Base-by-base conservation (phyloP, 2,113 vertebrate species). In the Pseudopipra pipra region DNA sequence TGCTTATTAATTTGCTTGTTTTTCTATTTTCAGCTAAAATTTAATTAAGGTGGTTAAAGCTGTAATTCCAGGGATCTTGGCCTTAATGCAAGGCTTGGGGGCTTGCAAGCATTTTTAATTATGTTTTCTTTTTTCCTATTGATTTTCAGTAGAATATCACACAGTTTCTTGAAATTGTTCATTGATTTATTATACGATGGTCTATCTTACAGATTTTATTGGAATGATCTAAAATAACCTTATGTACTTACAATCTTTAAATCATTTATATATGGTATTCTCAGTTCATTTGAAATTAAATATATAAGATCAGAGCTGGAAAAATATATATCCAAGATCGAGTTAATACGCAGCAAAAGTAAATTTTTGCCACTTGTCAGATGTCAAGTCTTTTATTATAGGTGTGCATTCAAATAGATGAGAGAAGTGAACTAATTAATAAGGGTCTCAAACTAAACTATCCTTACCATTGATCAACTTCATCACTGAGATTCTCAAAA, bases 381-480 rank as follows among this genome's bases (percentile, higher is more conserved):
- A 65, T 3, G 1, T 35, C n/a, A 61, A 63, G 20, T 80, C 11
- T 73, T 84, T 91, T 65, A 12, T 51, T 68, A 41, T 7, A 65
- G 11, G 3, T 77, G 8, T 2, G 25, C 12, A 43, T 46, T 71
- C 52, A 66, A 56, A 56, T 20, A 72, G 21, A 58, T 56, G 56
- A 37, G 25, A 61, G 14, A 77, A 85, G 4, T 56, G 13, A 68
- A 58, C 11, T 46, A 47, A 81, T 33, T 88, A 22, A 51, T 72
- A 91, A 55, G 23, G 14, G 63, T 47, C 27, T 14, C 9, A 28
- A 79, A 47, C 22, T 63, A 67, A 72, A 70, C 3, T 35, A 28
- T 67, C n/a, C 10, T 70, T 84, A 31, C 6, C 31, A 56, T 21
- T 0, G 0, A 44, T 37, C 20, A 46, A 3, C 13, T 30, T 70